Percentiles rank a stretch among this genome's conserved stretches.
Conservation (phyloP, 2,113 vertebrate species). For the Bolborhynchus lineola region DNA sequence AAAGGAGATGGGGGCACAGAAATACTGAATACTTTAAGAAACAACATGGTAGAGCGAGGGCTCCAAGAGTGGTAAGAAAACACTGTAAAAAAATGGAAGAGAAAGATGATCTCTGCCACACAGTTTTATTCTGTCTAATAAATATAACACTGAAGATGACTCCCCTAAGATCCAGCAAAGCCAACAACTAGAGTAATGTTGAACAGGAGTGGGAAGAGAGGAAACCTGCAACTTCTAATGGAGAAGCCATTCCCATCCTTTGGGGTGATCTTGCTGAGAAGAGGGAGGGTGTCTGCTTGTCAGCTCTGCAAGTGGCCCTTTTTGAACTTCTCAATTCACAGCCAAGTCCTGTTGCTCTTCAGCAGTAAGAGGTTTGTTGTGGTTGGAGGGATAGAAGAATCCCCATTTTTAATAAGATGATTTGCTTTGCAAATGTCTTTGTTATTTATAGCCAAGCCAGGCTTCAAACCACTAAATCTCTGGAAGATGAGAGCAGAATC, state of each 20-base stretch:
- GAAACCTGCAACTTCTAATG: slow-evolving; percentile 68
- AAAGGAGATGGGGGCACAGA: background rate
- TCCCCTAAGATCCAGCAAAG: slow-evolving; percentile 38
- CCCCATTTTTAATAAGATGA: slow-evolving; percentile 57
- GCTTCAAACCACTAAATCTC: slow-evolving; percentile 52
- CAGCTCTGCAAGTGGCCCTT: slow-evolving; percentile 52
- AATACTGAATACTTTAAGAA: slow-evolving; percentile 2
- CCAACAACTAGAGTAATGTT: slow-evolving; percentile 37
- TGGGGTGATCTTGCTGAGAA: slow-evolving; percentile 57
- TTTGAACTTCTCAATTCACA: slow-evolving; percentile 55
- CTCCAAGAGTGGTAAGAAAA: slow-evolving; percentile 25
- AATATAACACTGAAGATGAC: slow-evolving; percentile 28
- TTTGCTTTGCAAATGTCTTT: slow-evolving; percentile 64
- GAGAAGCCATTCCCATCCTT: slow-evolving; percentile 66
- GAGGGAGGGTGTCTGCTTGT: slow-evolving; percentile 57
- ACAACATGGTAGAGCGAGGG: background rate
- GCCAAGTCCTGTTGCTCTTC: slow-evolving; percentile 54
- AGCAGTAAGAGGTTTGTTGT: slow-evolving; percentile 52
- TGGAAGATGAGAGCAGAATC: slow-evolving; percentile 57
- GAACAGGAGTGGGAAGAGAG: slow-evolving; percentile 40
- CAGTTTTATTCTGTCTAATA: slow-evolving; percentile 44
- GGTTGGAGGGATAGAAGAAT: slow-evolving; percentile 53
- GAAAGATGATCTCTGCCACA: slow-evolving; percentile 22
- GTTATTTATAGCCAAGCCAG: slow-evolving; percentile 50
- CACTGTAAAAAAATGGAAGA: background rate